Percentiles rank a stretch among this genome's conserved stretches.
phyloP scores from a whole-genome alignment of 2,113 vertebrate genomes.

The Calypte anna region DNA sequence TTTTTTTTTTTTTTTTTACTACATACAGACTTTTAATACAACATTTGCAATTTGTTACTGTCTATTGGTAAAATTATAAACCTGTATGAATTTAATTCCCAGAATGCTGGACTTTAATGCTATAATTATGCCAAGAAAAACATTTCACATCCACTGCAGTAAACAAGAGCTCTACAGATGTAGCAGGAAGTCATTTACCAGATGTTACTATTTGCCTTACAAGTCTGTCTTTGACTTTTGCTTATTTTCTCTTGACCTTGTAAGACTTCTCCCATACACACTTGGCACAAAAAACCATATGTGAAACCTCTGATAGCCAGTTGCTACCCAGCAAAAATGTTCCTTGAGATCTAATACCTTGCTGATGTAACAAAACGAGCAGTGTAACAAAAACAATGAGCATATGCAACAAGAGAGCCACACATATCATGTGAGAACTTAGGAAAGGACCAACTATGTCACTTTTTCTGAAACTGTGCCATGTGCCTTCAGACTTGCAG shows the following conservation, averaged over 20 bases:
- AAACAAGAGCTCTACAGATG: constrained; percentile 60
- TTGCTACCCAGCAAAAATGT: not conserved
- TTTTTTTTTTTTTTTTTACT: not conserved
- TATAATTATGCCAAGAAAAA: constrained; percentile 74
- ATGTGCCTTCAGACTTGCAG: not conserved
- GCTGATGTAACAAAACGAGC: not conserved
- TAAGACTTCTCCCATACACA: constrained; percentile 75
- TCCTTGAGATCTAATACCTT: not conserved
- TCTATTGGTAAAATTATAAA: constrained; percentile 30
- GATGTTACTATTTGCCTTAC: constrained; percentile 82
- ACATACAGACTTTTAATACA: not conserved
- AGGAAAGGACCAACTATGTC: not conserved
- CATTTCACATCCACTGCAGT: constrained; percentile 65
- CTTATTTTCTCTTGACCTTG: constrained; percentile 84
- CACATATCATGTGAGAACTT: not conserved
- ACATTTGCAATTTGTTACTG: not conserved
- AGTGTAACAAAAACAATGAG: not conserved
- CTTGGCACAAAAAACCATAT: constrained; percentile 40
- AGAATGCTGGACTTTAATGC: constrained; percentile 32
- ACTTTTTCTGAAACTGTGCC: not conserved
- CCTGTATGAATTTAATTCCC: constrained; percentile 49
- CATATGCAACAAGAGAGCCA: not conserved
- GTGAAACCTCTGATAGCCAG: constrained; percentile 36
- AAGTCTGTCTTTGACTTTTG: constrained; percentile 75
- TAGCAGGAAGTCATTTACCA: constrained; percentile 79